Base-by-base conservation (phyloP, 1,140 invertebrate species). In the Leptinotarsa lineolata region DNA sequence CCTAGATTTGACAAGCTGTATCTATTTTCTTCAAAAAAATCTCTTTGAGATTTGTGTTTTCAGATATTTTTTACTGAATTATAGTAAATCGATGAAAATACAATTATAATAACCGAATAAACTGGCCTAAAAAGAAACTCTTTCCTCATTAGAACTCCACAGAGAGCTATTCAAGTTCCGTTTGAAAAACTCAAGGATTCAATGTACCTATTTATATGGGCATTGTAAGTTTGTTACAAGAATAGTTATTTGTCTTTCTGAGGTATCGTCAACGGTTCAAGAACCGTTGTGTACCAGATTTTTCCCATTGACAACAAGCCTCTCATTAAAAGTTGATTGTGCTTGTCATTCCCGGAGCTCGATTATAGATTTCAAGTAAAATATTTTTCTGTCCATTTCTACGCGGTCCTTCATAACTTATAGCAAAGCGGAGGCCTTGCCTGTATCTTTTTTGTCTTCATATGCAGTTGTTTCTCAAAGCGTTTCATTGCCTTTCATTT, bases 201-300 rank as follows among this genome's bases (percentile, higher is more conserved):
- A 54, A 54, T 54, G 16, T 54, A 54, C 48, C 15, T 54, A 16
- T 54, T 18, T 54, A 54, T 54, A 54, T 54, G 48, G 48, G 16
- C 48, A 54, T 54, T 54, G 48, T 54, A 54, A 54, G 48, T 54
- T 39, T 54, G n/a, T 18, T 16, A 54, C 48, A 54, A 54, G 48
- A 54, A n/a, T 15, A 54, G 48, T 54, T 54, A 54, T 54, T 54
- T 54, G 48, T 54, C 48, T 54, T 54, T 54, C 48, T 39, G 48
- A 54, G 16, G 48, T 54, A 54, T 54, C 16, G 48, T n/a, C n/a
- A 54, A 54, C 16, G n/a, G 48, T 54, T 54, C 48, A 54, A 54
- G 2, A 54, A 54, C 48, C 48, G 48, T 54, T 54, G 16, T n/a
- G n/a, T 54, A 54, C 16, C 48, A 16, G 48, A 54, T 54, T 54